Evolutionary conservation across 2,797 vertebrate species (phyloP), one percentile per base, ranked within the genome.

Genomic region (Phalloptychus januarius): DNA sequence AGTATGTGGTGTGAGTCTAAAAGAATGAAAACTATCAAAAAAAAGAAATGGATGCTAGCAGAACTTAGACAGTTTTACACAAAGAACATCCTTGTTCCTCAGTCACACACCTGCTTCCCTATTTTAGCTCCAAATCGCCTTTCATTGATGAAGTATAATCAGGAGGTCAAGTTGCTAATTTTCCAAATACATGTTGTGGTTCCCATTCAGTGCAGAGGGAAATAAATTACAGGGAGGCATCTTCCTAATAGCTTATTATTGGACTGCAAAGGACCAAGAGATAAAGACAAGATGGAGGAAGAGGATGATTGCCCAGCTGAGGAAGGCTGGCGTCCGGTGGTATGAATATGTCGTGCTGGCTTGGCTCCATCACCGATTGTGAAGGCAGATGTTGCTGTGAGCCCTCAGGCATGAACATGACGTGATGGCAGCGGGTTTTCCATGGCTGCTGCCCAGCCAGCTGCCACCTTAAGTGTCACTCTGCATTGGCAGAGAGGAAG

Each of bases 331-430:
- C 76, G 78, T 89, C 86, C 85, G 80, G 85, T 87, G 84, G 84
- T 86, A 86, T 91, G 91, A 93, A 93, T 87, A 86, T 79, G 83
- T 91, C 87, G 45, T 86, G 85, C 91, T 95, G 94, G 93, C 92
- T 80, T 56, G 10, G 88, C 86, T 94, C 91, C 92, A 93, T 83
- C 58, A 52, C 73, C 86, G 79, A 94, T 95, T 95, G 95, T 95
- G 91, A 88, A 90, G 94, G 93, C 95, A 96, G 95, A 95, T 96
- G 95, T 95, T 94, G 85, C 91, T 38, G 72, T 40, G 8, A 82
- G 83, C 87, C 91, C 91, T 85, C 77, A 73, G 91, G 92, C 90
- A 28, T 77, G 76, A 80, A 81, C 23, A 6, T 54, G 77, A 89
- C 54, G 81, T 70, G 15, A 74, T 42, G 72, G 86, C 86, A 88